Conservation (phyloP, 2,888 invertebrate genomes). For the Coremacera marginata region DNA sequence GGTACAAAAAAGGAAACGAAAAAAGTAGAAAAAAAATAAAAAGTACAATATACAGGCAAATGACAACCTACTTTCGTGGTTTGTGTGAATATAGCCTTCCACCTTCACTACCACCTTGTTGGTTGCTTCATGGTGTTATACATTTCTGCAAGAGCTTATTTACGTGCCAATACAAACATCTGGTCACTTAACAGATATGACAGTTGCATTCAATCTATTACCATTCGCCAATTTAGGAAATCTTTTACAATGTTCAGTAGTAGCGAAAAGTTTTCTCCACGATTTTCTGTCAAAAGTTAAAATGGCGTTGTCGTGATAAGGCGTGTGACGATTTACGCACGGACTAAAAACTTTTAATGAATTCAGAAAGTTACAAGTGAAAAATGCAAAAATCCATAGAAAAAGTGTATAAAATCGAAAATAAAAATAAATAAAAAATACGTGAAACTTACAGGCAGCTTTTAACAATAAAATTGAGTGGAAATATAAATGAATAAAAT, state of each 20-base stretch:
- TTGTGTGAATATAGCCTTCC: no score
- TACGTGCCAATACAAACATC: no score
- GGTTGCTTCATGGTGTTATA: no score
- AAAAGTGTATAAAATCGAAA: constrained; percentile 36
- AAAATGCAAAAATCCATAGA: constrained; percentile 49
- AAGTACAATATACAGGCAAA: no score
- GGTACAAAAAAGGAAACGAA: no score
- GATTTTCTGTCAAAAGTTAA: constrained; percentile 52
- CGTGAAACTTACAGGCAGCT: constrained; percentile 37
- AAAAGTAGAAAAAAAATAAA: no score
- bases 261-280: constrained; percentile 1
- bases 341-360: constrained; percentile 21
- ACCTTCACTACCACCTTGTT: no score
- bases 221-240: not conserved
- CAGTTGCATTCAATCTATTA: not conserved
- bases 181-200: not conserved
- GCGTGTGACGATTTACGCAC: constrained; percentile 49
- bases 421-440: constrained; percentile 46
- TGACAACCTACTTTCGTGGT: no score
- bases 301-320: constrained; percentile 58
- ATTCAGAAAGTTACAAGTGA: constrained; percentile 33
- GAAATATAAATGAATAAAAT: not conserved
- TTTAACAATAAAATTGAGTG: constrained; percentile 40
- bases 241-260: not conserved
- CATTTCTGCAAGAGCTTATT: no score